Conservation (phyloP, 2,797 vertebrate species). For the Eurystomus glaucurus region DNA sequence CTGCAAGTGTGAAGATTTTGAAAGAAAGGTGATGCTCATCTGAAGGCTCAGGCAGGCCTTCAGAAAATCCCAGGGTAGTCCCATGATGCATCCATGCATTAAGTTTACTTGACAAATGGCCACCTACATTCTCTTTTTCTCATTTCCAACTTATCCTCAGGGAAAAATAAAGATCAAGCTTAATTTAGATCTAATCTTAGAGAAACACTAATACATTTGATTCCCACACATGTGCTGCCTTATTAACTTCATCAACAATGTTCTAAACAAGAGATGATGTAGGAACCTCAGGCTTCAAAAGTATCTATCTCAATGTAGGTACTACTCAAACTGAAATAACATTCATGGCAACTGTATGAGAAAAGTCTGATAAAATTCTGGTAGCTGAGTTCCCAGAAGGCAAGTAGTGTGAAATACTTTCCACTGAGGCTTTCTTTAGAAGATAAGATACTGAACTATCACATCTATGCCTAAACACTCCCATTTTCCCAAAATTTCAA, state of each 20-base stretch:
- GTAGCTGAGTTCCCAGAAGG: neutral
- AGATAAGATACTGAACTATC: neutral
- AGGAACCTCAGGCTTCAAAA: neutral
- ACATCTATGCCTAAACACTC: neutral
- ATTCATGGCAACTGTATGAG: neutral
- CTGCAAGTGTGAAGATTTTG: neutral
- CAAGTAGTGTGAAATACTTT: neutral
- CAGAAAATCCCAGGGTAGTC: neutral
- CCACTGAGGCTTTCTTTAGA: neutral
- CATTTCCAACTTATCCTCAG: neutral
- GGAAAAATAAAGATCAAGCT: neutral
- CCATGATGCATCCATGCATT: neutral
- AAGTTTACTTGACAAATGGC: neutral
- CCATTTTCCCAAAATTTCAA: neutral
- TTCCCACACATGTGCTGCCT: neutral
- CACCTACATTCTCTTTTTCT: neutral
- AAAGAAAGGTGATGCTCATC: neutral
- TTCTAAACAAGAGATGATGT: neutral
- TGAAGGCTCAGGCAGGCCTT: neutral
- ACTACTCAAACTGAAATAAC: neutral
- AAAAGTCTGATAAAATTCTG: neutral
- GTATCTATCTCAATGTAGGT: neutral
- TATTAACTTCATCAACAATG: neutral
- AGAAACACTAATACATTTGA: neutral
- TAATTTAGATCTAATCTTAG: neutral